phyloP scores from a whole-genome alignment of 2,113 vertebrate species.

The Etheostoma spectabile region DNA sequence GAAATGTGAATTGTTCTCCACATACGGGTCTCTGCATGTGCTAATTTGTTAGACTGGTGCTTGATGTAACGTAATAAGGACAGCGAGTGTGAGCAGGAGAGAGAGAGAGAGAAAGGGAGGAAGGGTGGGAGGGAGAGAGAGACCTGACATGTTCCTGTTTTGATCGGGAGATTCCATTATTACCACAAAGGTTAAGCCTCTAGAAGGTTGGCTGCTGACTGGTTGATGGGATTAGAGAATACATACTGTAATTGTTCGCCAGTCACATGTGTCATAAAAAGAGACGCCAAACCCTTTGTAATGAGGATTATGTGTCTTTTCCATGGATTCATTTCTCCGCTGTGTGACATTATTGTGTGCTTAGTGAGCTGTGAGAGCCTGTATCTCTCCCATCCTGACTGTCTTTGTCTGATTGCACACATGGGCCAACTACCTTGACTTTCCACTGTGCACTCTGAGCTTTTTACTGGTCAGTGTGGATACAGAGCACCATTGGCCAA shows the following conservation, averaged over 20 bases:
- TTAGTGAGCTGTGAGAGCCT: conserved; percentile 52
- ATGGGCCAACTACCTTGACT: conserved; percentile 71
- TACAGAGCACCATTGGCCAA: conserved; percentile 64
- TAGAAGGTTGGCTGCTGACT: conserved; percentile 63
- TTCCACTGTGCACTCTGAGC: conserved; percentile 72
- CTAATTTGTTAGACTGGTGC: conserved; percentile 40
- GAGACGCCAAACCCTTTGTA: conserved; percentile 77
- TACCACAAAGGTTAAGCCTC: conserved; percentile 68
- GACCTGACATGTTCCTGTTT: conserved; percentile 65
- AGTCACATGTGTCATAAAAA: conserved; percentile 81
- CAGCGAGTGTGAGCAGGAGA: conserved; percentile 3
- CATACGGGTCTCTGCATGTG: conserved; percentile 30
- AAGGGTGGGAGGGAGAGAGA: conserved; percentile 15
- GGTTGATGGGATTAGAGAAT: conserved; percentile 76
- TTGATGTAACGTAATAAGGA: conserved; percentile 40
- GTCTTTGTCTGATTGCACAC: conserved; percentile 75
- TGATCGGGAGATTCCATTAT: conserved; percentile 69
- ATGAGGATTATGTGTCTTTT: conserved; percentile 83
- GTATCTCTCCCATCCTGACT: conserved; percentile 75
- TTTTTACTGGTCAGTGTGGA: conserved; percentile 80
- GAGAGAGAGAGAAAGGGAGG: conserved; percentile 18
- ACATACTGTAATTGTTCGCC: conserved; percentile 74
- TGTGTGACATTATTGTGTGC: conserved; percentile 71
- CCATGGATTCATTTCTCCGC: conserved; percentile 81
- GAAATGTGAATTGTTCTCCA: conserved; percentile 17